phyloP scores from a whole-genome alignment of 1,140 invertebrate species.

The Caerostris extrusa region DNA sequence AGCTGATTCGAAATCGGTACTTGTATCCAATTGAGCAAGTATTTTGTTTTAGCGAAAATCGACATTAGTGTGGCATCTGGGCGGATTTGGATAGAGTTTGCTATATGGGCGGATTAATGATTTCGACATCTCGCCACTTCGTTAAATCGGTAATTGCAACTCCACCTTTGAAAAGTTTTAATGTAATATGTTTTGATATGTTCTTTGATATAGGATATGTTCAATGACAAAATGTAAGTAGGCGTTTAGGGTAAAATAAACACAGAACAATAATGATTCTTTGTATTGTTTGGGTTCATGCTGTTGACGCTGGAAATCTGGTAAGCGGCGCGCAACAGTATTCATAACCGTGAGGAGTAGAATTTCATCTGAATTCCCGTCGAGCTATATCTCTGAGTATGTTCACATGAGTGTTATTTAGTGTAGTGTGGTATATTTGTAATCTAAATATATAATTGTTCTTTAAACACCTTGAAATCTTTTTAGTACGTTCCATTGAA shows the following conservation, averaged over 20 bases:
- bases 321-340: slow-evolving; percentile 85
- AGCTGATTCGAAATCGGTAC: slow-evolving; percentile 88
- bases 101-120: slow-evolving; percentile 64
- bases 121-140: neutral
- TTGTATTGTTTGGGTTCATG: slow-evolving; percentile 78
- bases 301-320: slow-evolving; percentile 79
- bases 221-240: neutral
- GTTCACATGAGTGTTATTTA: no score
- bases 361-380: slow-evolving; percentile 86
- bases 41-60: slow-evolving; percentile 87
- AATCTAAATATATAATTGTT: no score
- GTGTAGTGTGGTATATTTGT: no score
- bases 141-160: no score
- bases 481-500: no score
- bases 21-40: slow-evolving; percentile 89
- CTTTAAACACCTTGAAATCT: no score
- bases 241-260: no score
- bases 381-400: slow-evolving; percentile 87
- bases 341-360: slow-evolving; percentile 85
- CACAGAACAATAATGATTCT: no score
- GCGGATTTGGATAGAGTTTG: slow-evolving; percentile 83
- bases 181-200: no score
- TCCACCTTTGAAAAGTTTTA: no score
- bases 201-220: no score
- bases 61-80: slow-evolving; percentile 88